Percentiles rank a stretch among this genome's conserved stretches.
Evolutionary conservation across 2,113 vertebrate species (phyloP).

Genomic region (Archilochus colubris): DNA sequence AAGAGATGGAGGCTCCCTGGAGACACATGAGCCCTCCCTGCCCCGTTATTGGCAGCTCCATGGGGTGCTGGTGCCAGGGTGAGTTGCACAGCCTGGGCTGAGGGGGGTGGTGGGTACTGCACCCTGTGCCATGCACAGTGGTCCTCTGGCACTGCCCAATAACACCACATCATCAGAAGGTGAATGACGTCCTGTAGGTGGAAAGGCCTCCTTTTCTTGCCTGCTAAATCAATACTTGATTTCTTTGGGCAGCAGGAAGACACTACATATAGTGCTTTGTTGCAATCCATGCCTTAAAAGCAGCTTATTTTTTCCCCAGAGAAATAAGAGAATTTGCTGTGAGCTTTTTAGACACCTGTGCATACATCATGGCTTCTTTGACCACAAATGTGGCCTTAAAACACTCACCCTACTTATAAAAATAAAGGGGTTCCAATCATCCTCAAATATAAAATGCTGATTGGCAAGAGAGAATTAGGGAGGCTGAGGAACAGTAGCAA

Average conservation of each 20-base stretch:
- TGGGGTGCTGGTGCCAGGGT: rapidly evolving
- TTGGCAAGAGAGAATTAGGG: not conserved
- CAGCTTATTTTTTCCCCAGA: not conserved
- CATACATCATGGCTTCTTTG: not conserved
- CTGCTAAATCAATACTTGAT: not conserved
- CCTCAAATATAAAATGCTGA: not conserved
- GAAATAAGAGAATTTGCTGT: not conserved
- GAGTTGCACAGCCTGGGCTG: not conserved
- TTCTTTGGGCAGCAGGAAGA: not conserved
- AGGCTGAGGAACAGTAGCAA: not conserved
- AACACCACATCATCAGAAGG: rapidly evolving
- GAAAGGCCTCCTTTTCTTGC: not conserved
- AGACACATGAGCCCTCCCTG: not conserved
- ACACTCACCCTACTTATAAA: not conserved
- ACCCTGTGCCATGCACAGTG: not conserved
- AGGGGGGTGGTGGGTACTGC: too few relatives aligned
- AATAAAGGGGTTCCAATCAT: not conserved
- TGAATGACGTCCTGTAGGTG: not conserved
- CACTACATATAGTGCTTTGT: not conserved
- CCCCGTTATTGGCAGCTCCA: not conserved
- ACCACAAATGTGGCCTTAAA: not conserved
- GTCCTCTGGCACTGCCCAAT: not conserved
- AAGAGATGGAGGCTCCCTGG: not conserved
- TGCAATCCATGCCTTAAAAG: not conserved
- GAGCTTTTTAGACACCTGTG: not conserved